phyloP scores from a whole-genome alignment of 2,797 vertebrate species.

The Borostomias antarcticus region DNA sequence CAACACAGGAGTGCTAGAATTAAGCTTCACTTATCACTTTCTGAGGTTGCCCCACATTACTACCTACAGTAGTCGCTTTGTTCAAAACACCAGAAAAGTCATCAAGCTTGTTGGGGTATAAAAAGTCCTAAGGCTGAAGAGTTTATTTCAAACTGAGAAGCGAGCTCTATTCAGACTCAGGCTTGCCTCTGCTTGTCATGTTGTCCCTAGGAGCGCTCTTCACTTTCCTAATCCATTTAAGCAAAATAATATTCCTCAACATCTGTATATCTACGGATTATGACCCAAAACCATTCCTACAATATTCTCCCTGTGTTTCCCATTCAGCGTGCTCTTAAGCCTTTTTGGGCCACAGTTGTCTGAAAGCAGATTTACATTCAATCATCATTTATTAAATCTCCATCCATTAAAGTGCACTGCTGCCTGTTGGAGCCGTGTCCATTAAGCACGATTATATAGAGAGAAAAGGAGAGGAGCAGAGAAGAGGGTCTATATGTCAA shows the following conservation, averaged over 20 bases:
- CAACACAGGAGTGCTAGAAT: too few relatives aligned
- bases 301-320: slow-evolving; percentile 41
- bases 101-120: not conserved
- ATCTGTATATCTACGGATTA: not conserved
- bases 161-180: not conserved
- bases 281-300: slow-evolving; percentile 2
- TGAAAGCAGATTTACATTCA: slow-evolving; percentile 90
- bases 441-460: slow-evolving; percentile 91
- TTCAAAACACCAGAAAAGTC: too few relatives aligned
- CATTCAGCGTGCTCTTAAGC: slow-evolving; percentile 57
- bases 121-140: not conserved
- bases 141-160: not conserved
- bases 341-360: slow-evolving; percentile 66
- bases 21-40: too few relatives aligned
- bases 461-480: slow-evolving; percentile 56
- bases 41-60: too few relatives aligned
- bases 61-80: too few relatives aligned
- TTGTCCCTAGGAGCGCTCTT: not conserved
- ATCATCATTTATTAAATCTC: slow-evolving; percentile 94
- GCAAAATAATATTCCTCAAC: not conserved
- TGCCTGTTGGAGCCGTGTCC: slow-evolving; percentile 66
- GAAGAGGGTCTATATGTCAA: slow-evolving; percentile 50
- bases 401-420: slow-evolving; percentile 82
- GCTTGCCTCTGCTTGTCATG: not conserved
- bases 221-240: not conserved